Percentiles rank a stretch among this genome's conserved stretches.
phyloP scores from a whole-genome alignment of 2,113 vertebrate species.

The Erinaceus europaeus region DNA sequence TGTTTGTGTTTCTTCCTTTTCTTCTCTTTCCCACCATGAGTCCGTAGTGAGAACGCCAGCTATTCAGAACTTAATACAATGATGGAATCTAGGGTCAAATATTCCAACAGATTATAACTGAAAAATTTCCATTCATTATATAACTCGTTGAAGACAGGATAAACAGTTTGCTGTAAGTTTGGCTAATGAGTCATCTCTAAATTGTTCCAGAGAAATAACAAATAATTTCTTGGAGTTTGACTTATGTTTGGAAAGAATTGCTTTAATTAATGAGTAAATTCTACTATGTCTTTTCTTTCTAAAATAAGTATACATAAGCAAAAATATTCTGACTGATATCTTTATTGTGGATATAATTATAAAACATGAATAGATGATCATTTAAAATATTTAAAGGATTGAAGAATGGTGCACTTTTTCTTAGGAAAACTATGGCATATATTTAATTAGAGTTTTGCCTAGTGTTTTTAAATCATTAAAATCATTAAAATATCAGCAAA shows the following conservation, averaged over 20 bases:
- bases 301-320: slow-evolving; percentile 66
- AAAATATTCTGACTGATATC: slow-evolving; percentile 47
- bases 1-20: too few species aligned
- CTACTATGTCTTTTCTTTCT: slow-evolving; percentile 47
- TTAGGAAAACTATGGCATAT: neutral
- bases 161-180: slow-evolving; percentile 65
- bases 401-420: neutral
- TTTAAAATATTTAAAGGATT: slow-evolving; percentile 45
- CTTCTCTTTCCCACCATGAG: too few species aligned
- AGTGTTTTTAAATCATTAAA: neutral
- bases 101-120: neutral
- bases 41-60: too few species aligned
- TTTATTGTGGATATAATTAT: neutral
- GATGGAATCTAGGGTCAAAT: too few species aligned
- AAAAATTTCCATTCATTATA: slow-evolving; percentile 34
- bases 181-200: slow-evolving; percentile 66
- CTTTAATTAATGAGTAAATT: slow-evolving; percentile 71
- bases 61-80: too few species aligned
- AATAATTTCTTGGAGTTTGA: slow-evolving; percentile 69
- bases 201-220: slow-evolving; percentile 65
- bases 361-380: neutral
- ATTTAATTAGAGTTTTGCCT: neutral
- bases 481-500: neutral
- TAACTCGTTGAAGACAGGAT: slow-evolving; percentile 21
- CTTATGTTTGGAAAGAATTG: slow-evolving; percentile 70